A percentile compares a stretch with the other conserved stretches of the same genome.
phyloP scores from a whole-genome alignment of 2,888 invertebrate species.

The Mamestra brassicae region DNA sequence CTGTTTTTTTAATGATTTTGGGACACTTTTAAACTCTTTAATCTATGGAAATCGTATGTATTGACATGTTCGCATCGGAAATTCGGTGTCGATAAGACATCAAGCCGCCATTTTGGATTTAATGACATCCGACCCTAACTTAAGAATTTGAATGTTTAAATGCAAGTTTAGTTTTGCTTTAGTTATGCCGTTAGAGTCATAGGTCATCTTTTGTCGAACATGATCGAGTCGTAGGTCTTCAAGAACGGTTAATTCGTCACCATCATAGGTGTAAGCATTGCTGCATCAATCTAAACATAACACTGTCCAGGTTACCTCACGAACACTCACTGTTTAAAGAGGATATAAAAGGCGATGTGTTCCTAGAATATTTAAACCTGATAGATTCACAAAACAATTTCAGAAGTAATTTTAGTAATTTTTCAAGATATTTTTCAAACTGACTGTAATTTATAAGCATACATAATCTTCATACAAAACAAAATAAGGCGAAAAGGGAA shows the following conservation, averaged over 20 bases:
- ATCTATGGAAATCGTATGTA: conserved; percentile 54
- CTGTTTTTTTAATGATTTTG: conserved; percentile 32
- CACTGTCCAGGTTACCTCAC: not conserved
- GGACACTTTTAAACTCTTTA: conserved; percentile 37
- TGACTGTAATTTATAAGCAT: too few species aligned
- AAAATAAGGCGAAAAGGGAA: too few species aligned
- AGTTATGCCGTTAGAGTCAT: conserved; percentile 11
- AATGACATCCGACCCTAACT: conserved; percentile 35
- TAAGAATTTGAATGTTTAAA: conserved; percentile 17
- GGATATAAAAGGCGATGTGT: too few species aligned
- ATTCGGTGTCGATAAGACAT: conserved; percentile 14
- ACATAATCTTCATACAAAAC: too few species aligned
- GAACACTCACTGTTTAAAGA: not conserved
- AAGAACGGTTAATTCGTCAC: not conserved
- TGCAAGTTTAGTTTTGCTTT: conserved; percentile 22
- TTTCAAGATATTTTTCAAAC: too few species aligned
- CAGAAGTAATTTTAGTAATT: too few species aligned
- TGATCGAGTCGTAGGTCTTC: not conserved
- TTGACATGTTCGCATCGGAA: conserved; percentile 37
- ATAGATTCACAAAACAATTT: not conserved
- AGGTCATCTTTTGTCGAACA: conserved; percentile 2
- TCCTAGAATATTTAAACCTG: too few species aligned
- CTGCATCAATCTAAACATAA: not conserved
- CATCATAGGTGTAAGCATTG: not conserved
- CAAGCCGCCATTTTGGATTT: conserved; percentile 37